Evolutionary conservation across 2,113 vertebrate genomes (phyloP), one percentile per base, ranked within the genome.

Genomic region (Tetraodon nigroviridis): DNA sequence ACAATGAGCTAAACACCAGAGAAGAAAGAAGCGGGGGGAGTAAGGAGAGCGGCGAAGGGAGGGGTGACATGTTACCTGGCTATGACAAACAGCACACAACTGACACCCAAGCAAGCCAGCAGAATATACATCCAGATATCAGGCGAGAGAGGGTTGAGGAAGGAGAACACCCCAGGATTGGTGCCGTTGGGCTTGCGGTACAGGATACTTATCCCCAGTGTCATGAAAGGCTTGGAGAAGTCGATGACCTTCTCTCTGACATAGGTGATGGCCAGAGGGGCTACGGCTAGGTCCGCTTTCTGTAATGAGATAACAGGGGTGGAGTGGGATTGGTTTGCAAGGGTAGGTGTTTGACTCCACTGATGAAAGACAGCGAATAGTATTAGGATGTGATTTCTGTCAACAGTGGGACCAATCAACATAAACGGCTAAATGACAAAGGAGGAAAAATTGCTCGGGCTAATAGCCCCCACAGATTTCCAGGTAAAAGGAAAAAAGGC

Each of bases 121-220:
- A 99, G 96, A 97, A 99, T 98, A 96, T 99, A 99, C 96, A 99
- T 98, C 96, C 96, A 99, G 94, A 99, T 98, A 93, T 98, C 96
- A 82, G 96, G 96, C 64, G 96, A 99, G 88, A 99, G 95, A 85
- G 96, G 96, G 76, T 97, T 98, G 92, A 98, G 94, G 93, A 98
- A 98, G 91, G 95, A 98, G 93, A 98, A 98, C 89, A 98, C 96
- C 75, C 96, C 96, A 11, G 95, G 96, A 61, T 91, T 91, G 82
- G 90, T 91, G 60, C 92, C 96, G 90, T 96, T 97, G 93, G 95
- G 94, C 91, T 94, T 99, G 92, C 93, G 96, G 93, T 91, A 98
- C 91, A 93, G 93, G 90, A 95, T 99, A 94, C 92, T 98, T 95
- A 91, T 91, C 55, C 90, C 90, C 69, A 91, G 80, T 70, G 95